Evolutionary conservation across 2,888 invertebrate species (phyloP).

Genomic region (Lissocephala sabroskyi): DNA sequence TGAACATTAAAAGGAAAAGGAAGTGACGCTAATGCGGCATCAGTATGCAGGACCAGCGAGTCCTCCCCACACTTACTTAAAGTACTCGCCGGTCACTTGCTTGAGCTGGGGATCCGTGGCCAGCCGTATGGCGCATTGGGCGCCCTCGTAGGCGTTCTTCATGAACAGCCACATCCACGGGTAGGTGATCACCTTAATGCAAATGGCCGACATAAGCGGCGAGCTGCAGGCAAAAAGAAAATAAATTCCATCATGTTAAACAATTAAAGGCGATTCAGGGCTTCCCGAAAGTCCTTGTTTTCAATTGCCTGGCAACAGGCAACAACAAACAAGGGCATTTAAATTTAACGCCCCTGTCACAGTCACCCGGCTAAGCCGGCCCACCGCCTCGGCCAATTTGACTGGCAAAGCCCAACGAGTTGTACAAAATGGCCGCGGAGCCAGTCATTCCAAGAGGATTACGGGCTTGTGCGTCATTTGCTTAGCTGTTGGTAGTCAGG

Average conservation of each 20-base stretch:
- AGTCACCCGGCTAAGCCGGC: conserved; percentile 4
- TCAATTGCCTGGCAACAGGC: conserved; percentile 31
- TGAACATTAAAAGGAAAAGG: not conserved
- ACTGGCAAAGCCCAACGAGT: conserved; percentile 18
- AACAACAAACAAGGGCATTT: conserved; percentile 22
- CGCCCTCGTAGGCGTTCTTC: conserved; percentile 80
- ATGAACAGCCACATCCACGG: conserved; percentile 81
- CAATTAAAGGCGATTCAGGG: conserved; percentile 12
- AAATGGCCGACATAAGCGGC: conserved; percentile 71
- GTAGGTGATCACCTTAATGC: conserved; percentile 76
- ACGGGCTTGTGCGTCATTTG: conserved; percentile 44
- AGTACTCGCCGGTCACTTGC: conserved; percentile 78
- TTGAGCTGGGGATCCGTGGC: conserved; percentile 78
- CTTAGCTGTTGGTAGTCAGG: conserved; percentile 37
- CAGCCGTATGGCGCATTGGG: conserved; percentile 79
- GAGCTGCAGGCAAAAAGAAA: conserved; percentile 57
- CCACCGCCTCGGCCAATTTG: conserved; percentile 12
- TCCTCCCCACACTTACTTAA: conserved; percentile 75
- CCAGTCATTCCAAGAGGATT: conserved; percentile 38
- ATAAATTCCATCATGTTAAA: conserved; percentile 27
- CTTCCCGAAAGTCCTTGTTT: conserved; percentile 9
- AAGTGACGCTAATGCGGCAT: conserved; percentile 38
- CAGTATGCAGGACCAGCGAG: conserved; percentile 13
- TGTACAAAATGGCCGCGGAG: conserved; percentile 18
- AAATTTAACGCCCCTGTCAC: conserved; percentile 13